Conservation (phyloP, 1,140 invertebrate species). For the Phenacoccus solenopsis region DNA sequence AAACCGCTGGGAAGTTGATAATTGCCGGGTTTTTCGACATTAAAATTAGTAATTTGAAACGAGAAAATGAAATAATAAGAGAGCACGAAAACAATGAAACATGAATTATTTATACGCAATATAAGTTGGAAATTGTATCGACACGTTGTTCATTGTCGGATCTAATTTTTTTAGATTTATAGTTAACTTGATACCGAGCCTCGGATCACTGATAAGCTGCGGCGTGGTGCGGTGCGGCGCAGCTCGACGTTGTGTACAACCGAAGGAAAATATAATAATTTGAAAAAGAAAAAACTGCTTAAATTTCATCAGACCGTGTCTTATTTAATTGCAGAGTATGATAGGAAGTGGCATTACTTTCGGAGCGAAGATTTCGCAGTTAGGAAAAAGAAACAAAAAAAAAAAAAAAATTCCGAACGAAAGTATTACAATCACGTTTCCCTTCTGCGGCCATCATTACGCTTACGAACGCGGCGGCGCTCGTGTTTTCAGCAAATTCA, state of each 20-base stretch:
- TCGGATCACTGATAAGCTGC: not conserved
- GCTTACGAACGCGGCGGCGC: no score
- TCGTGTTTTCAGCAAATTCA: no score
- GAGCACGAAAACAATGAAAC: slow-evolving; percentile 7
- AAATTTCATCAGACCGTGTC: slow-evolving; percentile 8
- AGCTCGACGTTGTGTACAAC: no score
- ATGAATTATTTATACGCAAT: slow-evolving; percentile 9
- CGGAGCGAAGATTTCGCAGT: slow-evolving; percentile 5
- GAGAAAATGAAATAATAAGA: not conserved
- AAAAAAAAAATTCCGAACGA: not conserved
- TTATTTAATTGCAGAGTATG: slow-evolving; percentile 9
- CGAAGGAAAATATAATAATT: slow-evolving; percentile 11
- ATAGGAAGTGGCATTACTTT: not conserved
- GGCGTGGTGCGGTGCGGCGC: no score
- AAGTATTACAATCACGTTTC: not conserved
- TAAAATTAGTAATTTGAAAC: slow-evolving; percentile 15
- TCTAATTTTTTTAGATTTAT: not conserved
- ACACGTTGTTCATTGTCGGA: not conserved
- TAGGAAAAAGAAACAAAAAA: no score
- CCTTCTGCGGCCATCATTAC: not conserved
- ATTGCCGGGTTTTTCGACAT: not conserved
- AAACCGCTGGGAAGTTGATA: not conserved
- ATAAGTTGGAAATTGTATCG: slow-evolving; percentile 12
- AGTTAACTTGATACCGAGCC: not conserved
- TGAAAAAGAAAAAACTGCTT: not conserved